Conservation (phyloP, 2,888 invertebrate genomes). For the Chymomyza caudatula region DNA sequence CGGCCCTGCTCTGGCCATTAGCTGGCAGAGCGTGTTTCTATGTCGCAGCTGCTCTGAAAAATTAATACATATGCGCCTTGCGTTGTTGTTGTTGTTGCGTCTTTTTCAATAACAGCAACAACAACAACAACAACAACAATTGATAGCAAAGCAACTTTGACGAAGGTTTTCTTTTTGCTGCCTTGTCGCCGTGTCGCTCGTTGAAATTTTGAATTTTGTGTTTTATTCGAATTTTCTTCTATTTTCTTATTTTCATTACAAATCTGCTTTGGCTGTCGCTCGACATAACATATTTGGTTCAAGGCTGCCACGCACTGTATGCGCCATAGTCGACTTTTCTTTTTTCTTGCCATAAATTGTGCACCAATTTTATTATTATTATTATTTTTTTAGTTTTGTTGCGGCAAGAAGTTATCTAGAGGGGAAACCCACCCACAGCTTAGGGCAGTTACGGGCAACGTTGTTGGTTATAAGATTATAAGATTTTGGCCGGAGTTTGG, state of each 20-base stretch:
- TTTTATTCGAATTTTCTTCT: not conserved
- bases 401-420: not conserved
- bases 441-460: no score
- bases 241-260: not conserved
- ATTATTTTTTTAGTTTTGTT: not conserved
- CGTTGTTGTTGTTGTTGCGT: slow-evolving; percentile 29
- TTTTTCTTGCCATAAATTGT: slow-evolving; percentile 10
- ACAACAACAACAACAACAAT: slow-evolving; percentile 21
- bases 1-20: not conserved
- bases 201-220: not conserved
- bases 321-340: slow-evolving; percentile 20
- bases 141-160: slow-evolving; percentile 35
- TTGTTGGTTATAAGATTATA: no score
- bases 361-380: not conserved
- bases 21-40: slow-evolving; percentile 14
- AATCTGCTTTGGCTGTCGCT: not conserved
- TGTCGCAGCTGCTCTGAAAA: slow-evolving; percentile 28
- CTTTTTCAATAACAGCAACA: slow-evolving; percentile 34
- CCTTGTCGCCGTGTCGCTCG: slow-evolving; percentile 8
- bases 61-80: slow-evolving; percentile 42
- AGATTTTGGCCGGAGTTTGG: not conserved
- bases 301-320: slow-evolving; percentile 57
- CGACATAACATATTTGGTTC: slow-evolving; percentile 30
- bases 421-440: not conserved
- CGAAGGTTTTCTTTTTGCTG: slow-evolving; percentile 44